Base-by-base conservation (phyloP, 30 jellyfish, hydroid and myxozoan species). In the Chrysaora quinquecirrha region DNA sequence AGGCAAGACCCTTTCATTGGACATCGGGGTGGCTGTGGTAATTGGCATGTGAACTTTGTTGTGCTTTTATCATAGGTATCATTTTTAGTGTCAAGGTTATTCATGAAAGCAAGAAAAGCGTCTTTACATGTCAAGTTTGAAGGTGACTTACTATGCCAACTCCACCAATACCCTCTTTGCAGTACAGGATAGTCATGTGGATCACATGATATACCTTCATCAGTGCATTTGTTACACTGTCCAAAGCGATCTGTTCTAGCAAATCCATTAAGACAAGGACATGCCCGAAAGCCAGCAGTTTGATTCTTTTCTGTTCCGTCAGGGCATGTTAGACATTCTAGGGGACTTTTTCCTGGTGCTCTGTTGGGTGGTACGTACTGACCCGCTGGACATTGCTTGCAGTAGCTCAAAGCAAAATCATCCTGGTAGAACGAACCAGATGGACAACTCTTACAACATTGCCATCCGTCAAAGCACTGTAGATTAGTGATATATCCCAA, bases 241-340 rank as follows among this genome's bases (percentile, higher is more conserved):
- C 76, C 84, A 32, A 80, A 80, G 20, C 91, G 91, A 24, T 67
- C 30, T 24, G 21, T 48, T 2, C 91, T 75, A 6, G 91, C 69
- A 67, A 30, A 80, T 16, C 91, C 91, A 1, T 68, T 62, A 34
- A 80, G 60, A 33, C 91, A 80, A 4, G 19, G 32, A 33, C 91
- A 80, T n/a, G 84, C 84, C 0, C 91, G 35, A 47, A 38, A 61
- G 10, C 85, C 91, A 3, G 91, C 94, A 1, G 75, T 38, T 1
- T n/a, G 18, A 38, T 70, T 71, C 4, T 85, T 83, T 20, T 83
- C 46, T 47, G 87, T 83, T 3, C 87, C 87, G 19, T 25, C 38
- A 4, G 94, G 94, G 48, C 94, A 83, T 34, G 94, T 83, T n/a
- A 31, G 32, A 64, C 94, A 83, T 11, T 72, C 77, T 23, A 72